Evolutionary conservation across 2,113 vertebrate species (phyloP), one percentile per base, ranked within the genome.

Genomic region (Arenaria interpres): DNA sequence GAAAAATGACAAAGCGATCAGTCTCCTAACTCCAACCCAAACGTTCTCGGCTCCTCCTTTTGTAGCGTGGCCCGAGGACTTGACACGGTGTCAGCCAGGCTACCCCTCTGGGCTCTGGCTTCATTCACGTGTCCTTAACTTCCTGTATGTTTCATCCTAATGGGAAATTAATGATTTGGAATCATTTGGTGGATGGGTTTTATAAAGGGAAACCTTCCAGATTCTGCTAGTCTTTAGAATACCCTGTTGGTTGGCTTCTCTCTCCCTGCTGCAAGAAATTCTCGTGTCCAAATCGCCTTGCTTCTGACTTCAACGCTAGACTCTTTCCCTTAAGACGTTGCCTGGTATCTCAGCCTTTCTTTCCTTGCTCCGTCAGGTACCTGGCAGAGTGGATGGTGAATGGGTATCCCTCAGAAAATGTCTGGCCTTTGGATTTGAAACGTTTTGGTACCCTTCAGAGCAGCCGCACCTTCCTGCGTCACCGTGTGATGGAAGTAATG

Each of bases 401-500:
- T 10, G 99, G 99, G 4, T 99, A 99, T 88, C 99, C 99, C 0
- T 99, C 98, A 0, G 98, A 99, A 75, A 99, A 99, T 1, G 98
- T 99, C 35, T 99, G 99, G 99, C 98, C 99, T 2, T 95, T 99
- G 97, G 99, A 99, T 95, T 96, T 99, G 97, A 99, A 99, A 35
- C 99, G 99, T 81, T 99, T 99, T 46, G 99, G 99, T 4, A 98
- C 98, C 85, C 98, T 99, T 28, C 99, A 99, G 97, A 99, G 99
- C 98, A 99, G 99, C 79, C 98, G 99, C 16, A 99, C 99, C 24
- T 99, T 99, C 97, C 98, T 99, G 64, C 98, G 99, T 23, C 99
- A 99, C 95, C 98, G 99, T 9, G 99, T 99, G 75, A 99, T 99
- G 99, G 99, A 99, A 97, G 99, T 99, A 56, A 99, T 99, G 99